Evolutionary conservation across 2,888 invertebrate genomes (phyloP).

Genomic region (Tethea ocularis): DNA sequence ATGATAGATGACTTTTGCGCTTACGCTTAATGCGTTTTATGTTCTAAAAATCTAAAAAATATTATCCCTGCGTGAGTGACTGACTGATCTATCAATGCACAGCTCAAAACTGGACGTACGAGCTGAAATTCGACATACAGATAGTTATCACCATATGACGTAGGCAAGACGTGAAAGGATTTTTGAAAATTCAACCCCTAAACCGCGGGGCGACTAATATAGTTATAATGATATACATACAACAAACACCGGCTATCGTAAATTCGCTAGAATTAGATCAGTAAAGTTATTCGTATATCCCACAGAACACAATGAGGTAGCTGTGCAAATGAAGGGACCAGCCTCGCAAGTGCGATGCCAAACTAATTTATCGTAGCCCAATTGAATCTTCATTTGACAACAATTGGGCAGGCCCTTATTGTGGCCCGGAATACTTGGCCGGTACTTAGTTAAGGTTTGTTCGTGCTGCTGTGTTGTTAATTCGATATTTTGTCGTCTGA

Average conservation of each 20-base stretch:
- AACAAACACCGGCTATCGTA: background rate
- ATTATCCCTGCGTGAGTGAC: too few relatives aligned
- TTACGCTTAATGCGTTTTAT: constrained; percentile 13
- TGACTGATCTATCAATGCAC: too few relatives aligned
- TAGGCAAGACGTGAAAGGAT: too few relatives aligned
- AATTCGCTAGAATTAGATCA: constrained; percentile 26
- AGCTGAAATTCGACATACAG: too few relatives aligned
- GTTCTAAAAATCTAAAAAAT: too few relatives aligned
- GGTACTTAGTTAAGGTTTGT: background rate
- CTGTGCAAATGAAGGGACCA: constrained; percentile 69
- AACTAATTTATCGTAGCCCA: constrained; percentile 67
- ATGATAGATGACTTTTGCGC: constrained; percentile 51
- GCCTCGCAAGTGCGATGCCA: constrained; percentile 37
- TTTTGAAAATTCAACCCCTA: too few relatives aligned
- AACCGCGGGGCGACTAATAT: too few relatives aligned
- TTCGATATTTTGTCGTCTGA: background rate
- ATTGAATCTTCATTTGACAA: constrained; percentile 82
- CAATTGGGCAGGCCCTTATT: constrained; percentile 71
- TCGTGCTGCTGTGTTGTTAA: background rate
- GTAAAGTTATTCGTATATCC: constrained; percentile 42
- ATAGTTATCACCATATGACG: too few relatives aligned
- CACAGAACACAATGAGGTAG: constrained; percentile 48
- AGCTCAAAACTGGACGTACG: too few relatives aligned
- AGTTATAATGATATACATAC: background rate
- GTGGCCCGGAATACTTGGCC: constrained; percentile 1